phyloP scores from a whole-genome alignment of 2,888 invertebrate genomes.

The Orgyia antiqua region DNA sequence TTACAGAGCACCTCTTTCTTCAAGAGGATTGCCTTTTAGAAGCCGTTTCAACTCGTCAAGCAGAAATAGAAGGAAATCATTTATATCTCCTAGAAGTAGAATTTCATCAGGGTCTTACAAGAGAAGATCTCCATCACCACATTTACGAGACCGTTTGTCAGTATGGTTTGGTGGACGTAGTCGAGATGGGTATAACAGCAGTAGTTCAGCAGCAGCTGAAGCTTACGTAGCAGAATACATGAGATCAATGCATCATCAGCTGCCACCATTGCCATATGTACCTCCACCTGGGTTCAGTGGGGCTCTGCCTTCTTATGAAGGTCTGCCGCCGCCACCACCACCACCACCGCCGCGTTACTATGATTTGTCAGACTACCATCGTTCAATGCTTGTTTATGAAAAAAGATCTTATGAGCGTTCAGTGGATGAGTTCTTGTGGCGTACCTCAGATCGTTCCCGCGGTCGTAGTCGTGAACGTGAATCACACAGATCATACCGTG shows the following conservation, averaged over 20 bases:
- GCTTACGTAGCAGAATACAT: slow-evolving; percentile 94
- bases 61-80: slow-evolving; percentile 80
- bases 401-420: slow-evolving; percentile 92
- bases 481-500: slow-evolving; percentile 78
- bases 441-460: slow-evolving; percentile 84
- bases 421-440: slow-evolving; percentile 91
- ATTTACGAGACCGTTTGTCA: slow-evolving; percentile 78
- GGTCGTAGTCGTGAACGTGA: slow-evolving; percentile 79
- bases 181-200: slow-evolving; percentile 57
- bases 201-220: slow-evolving; percentile 83
- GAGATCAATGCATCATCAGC: slow-evolving; percentile 90
- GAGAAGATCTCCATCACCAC: slow-evolving; percentile 79
- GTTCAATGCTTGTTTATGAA: slow-evolving; percentile 80
- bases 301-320: slow-evolving; percentile 76
- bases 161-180: slow-evolving; percentile 79
- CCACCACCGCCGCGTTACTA: slow-evolving; percentile 79
- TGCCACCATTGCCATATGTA: slow-evolving; percentile 91
- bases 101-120: slow-evolving; percentile 73
- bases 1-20: slow-evolving; percentile 65
- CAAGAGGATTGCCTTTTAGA: slow-evolving; percentile 66
- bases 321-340: slow-evolving; percentile 84
- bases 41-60: slow-evolving; percentile 71
- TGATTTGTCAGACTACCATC: slow-evolving; percentile 88
- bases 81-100: slow-evolving; percentile 81
- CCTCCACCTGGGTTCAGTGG: slow-evolving; percentile 78